These are phyloP conservation scores for Monarcha castaneiventris DNA, from an alignment of 2,113 vertebrate genomes.

Conservation along the genomic window DNA sequence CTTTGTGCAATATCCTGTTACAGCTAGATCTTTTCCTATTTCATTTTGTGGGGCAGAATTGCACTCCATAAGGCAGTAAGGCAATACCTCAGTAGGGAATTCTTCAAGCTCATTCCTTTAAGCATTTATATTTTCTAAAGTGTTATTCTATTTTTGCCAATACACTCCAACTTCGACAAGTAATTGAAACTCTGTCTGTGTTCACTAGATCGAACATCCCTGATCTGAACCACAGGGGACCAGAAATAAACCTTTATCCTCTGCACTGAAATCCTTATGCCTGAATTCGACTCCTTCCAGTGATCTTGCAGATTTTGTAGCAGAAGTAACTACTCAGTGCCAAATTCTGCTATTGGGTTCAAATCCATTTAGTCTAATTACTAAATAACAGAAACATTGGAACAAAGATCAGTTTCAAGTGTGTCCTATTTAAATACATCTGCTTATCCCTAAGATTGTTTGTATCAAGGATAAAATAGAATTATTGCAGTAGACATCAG, in stretches of 20 bases:
- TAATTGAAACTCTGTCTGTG: neutral
- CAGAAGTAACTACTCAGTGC: neutral
- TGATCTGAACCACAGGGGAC: neutral
- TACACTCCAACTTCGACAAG: neutral
- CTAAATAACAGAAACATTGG: neutral
- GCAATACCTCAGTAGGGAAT: neutral
- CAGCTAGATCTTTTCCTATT: neutral
- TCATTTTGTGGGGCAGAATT: neutral
- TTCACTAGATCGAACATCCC: neutral
- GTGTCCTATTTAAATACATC: neutral
- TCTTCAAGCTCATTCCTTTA: neutral
- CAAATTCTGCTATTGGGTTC: neutral
- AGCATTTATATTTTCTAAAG: slow-evolving; percentile 1
- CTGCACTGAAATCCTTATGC: neutral
- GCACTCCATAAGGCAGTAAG: neutral
- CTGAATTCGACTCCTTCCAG: neutral
- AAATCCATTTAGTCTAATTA: neutral
- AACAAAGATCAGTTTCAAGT: neutral
- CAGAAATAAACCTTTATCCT: neutral
- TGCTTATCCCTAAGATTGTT: neutral
- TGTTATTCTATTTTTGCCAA: neutral
- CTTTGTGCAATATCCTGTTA: neutral
- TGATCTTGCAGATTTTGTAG: neutral
- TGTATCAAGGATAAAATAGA: neutral
- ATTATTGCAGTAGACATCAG: neutral